Evolutionary conservation across 1,140 invertebrate genomes (phyloP), one percentile per base, ranked within the genome.

Genomic region (Drosophila orena): DNA sequence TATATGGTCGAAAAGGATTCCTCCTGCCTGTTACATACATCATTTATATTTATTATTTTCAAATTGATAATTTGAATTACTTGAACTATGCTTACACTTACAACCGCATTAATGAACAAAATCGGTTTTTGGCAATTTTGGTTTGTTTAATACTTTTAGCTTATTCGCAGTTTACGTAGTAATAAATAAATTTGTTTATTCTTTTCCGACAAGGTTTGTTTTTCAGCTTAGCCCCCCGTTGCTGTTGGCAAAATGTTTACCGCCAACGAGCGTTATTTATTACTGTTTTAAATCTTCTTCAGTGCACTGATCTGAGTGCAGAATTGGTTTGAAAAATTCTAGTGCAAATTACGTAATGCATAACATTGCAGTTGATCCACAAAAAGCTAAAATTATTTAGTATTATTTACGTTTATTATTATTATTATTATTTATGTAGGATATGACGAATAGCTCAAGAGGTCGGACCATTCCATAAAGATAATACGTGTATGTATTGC

Each of bases 371-470:
- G 44, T 52, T 47, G 42, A 27, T 55, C 52, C 72, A 42, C 75
- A 53, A 65, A 75, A 58, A 75, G 69, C 22, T n/a, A 20, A 57
- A 17, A 38, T 55, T 55, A 62, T 74, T 61, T 55, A n/a, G n/a
- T n/a, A n/a, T n/a, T n/a, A n/a, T n/a, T n/a, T n/a, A n/a, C n/a
- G n/a, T n/a, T n/a, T n/a, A n/a, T n/a, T n/a, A n/a, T n/a, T n/a
- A n/a, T n/a, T n/a, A n/a, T n/a, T n/a, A n/a, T n/a, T n/a, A 62
- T 74, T 61, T 55, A n/a, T 24, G 15, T 38, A 47, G 55, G 20
- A 14, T 44, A 50, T 64, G 71, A 74, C 71, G 70, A 37, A 70
- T 47, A 5, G 3, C 12, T 11, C 6, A 14, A 20, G 60, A 66
- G 46, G 47, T 65, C 38, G 42, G 15, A 20, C 15, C 8, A 10